Percentiles rank a stretch among this genome's conserved stretches.
Evolutionary conservation across 1,140 invertebrate species (phyloP).

Genomic region (Apis mellifera): DNA sequence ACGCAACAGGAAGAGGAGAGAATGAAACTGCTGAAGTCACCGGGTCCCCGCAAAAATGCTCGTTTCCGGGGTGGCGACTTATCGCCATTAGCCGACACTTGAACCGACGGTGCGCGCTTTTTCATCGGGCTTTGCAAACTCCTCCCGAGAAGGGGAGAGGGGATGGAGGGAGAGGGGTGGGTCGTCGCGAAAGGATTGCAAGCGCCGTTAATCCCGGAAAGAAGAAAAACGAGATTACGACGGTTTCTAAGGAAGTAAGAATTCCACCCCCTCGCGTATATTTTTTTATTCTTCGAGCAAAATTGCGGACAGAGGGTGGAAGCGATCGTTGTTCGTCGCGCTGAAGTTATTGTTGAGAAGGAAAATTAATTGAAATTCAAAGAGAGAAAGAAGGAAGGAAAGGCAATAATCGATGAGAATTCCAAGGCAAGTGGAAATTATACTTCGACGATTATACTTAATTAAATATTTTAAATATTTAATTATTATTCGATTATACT

Average conservation of each 20-base stretch:
- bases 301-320: no score
- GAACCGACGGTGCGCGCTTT: slow-evolving; percentile 47
- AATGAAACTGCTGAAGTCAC: slow-evolving; percentile 60
- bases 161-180: slow-evolving; percentile 4
- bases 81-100: slow-evolving; percentile 67
- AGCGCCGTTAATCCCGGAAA: slow-evolving; percentile 51
- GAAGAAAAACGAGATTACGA: slow-evolving; percentile 36
- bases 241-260: neutral
- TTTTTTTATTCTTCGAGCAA: no score
- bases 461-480: no score
- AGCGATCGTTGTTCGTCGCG: no score
- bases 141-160: neutral
- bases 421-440: no score
- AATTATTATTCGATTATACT: no score
- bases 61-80: slow-evolving; percentile 62
- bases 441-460: no score
- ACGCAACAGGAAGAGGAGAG: slow-evolving; percentile 34
- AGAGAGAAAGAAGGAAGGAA: no score
- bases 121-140: slow-evolving; percentile 28
- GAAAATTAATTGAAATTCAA: no score
- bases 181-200: slow-evolving; percentile 36
- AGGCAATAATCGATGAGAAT: no score
- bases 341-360: no score
- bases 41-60: slow-evolving; percentile 57
- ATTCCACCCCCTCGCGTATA: neutral